Conservation (phyloP, 2,888 invertebrate genomes). For the Tipula unca region DNA sequence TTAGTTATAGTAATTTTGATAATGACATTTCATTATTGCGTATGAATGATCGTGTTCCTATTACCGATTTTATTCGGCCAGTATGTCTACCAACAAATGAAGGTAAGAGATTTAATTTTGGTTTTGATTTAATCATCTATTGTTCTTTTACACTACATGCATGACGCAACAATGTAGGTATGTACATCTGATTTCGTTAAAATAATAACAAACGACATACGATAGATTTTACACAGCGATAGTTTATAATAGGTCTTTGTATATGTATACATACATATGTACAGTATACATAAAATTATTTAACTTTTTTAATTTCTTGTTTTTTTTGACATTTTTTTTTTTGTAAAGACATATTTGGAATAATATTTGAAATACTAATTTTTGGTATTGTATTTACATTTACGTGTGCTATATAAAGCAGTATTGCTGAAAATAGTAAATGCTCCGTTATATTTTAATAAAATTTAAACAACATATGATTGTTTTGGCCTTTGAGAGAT, state of each 20-base stretch:
- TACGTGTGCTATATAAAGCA: neutral
- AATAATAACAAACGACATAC: too few species aligned
- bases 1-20: constrained; percentile 78
- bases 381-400: neutral
- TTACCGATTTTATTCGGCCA: constrained; percentile 70
- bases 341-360: neutral
- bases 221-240: too few species aligned
- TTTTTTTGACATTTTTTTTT: too few species aligned
- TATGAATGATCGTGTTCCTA: constrained; percentile 70
- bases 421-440: neutral
- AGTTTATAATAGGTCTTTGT: too few species aligned
- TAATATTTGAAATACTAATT: neutral
- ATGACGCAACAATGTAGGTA: too few species aligned
- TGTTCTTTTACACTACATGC: too few species aligned
- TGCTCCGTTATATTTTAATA: neutral
- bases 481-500: too few species aligned
- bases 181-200: too few species aligned
- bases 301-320: too few species aligned
- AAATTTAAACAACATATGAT: too few species aligned
- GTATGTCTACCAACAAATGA: constrained; percentile 67
- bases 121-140: too few species aligned
- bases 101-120: constrained; percentile 42
- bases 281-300: too few species aligned
- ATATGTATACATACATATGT: neutral
- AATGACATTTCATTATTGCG: constrained; percentile 78